These are phyloP conservation scores for Poeciliopsis occidentalis DNA, from an alignment of 2,113 vertebrate species.

Conservation along the genomic window DNA sequence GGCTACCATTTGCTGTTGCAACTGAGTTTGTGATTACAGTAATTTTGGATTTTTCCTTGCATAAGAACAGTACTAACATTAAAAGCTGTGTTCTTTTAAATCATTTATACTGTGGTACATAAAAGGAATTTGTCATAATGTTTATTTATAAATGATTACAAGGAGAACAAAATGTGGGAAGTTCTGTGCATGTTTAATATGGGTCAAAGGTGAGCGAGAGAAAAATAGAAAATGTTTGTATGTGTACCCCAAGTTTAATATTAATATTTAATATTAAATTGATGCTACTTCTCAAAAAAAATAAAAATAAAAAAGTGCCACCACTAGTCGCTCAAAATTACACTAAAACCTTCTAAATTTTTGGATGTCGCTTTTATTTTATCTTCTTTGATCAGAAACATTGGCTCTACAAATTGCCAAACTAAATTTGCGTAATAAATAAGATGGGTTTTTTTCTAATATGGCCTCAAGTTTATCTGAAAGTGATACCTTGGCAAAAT, in stretches of 20 bases:
- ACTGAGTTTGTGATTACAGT: not conserved
- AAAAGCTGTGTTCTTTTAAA: no score
- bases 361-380: no score
- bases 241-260: not conserved
- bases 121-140: no score
- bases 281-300: not conserved
- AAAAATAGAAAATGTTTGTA: not conserved
- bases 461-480: not conserved
- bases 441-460: no score
- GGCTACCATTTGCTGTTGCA: not conserved
- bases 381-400: conserved; percentile 2
- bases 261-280: not conserved
- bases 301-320: no score
- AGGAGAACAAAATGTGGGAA: no score
- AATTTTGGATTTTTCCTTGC: no score
- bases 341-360: not conserved
- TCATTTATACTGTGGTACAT: no score
- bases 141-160: no score
- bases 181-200: no score
- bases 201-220: no score
- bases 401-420: conserved; percentile 6
- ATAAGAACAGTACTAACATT: no score
- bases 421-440: not conserved
- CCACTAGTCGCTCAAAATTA: not conserved
- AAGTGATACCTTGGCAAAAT: conserved; percentile 14